Evolutionary conservation across 2,888 invertebrate genomes (phyloP), one percentile per base, ranked within the genome.

Genomic region (Diarsia mendica): DNA sequence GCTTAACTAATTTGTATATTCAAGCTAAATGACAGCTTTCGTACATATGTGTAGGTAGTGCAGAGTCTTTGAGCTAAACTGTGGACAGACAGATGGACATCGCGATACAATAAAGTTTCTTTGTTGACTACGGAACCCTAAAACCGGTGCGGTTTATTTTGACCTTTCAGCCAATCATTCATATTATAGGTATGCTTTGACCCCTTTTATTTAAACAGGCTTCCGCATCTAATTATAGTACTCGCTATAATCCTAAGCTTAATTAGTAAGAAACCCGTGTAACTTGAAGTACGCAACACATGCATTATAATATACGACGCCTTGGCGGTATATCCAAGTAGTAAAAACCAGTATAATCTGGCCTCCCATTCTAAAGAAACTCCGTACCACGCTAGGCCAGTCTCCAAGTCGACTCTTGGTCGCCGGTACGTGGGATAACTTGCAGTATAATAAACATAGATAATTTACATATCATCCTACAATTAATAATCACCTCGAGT

Each of bases 401-500:
- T n/a, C 33, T 33, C 18, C 18, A 58, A 60, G 9, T 33, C 60
- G 10, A 60, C 33, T 60, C 33, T 60, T 58, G 15, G 58, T 28
- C 10, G 33, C 33, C n/a, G 28, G 75, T 64, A 69, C 71, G 80
- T 75, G 63, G 69, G 46, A 55, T 33, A 46, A 55, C 39, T 70
- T 44, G 49, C 49, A 75, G 23, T 72, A 39, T 46, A 73, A 77
- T 77, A 71, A 76, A 66, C 68, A 71, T 68, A 18, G 20, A 33
- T 67, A 8, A 76, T 79, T 69, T 67, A 71, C 70, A 75, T 84
- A 61, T 51, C 55, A 66, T 80, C 67, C 73, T 28, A 64, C 53
- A 71, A 72, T 86, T 86, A 73, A 73, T 69, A 75, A 84, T 79
- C 77, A 77, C 82, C 79, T 84, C 69, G 82, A 69, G 83, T n/a